Percentiles rank a stretch among this genome's conserved stretches.
Evolutionary conservation across 2,113 vertebrate species (phyloP).

Genomic region (Varanus komodoensis): DNA sequence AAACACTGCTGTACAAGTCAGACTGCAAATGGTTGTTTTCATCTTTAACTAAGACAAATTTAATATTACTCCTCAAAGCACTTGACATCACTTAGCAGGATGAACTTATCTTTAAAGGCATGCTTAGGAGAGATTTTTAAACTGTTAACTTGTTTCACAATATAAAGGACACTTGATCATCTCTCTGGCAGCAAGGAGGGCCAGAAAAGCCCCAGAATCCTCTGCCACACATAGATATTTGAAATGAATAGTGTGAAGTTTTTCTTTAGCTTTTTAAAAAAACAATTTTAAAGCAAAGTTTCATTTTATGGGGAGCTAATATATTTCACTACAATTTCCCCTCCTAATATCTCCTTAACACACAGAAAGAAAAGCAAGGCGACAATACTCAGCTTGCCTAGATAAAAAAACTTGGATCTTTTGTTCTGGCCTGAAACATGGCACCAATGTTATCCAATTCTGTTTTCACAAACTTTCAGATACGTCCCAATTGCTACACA

Average conservation of each 20-base stretch:
- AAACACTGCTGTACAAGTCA: neutral
- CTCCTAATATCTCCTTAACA: neutral
- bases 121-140: neutral
- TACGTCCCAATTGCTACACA: neutral
- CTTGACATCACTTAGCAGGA: neutral
- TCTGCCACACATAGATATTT: neutral
- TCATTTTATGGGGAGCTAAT: neutral
- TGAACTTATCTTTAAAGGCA: neutral
- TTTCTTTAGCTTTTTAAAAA: neutral
- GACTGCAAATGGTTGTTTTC: neutral
- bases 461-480: neutral
- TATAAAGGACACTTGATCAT: neutral
- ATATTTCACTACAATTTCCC: neutral
- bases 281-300: neutral
- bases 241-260: neutral
- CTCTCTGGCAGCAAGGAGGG: neutral
- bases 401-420: neutral
- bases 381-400: neutral
- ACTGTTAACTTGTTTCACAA: neutral
- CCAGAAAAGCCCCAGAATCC: neutral
- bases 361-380: neutral
- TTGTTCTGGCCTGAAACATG: constrained; percentile 18
- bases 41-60: constrained; percentile 1
- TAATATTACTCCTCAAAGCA: neutral
- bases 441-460: constrained; percentile 47